Conservation (phyloP, 2,888 invertebrate species). For the Unio pictorum region DNA sequence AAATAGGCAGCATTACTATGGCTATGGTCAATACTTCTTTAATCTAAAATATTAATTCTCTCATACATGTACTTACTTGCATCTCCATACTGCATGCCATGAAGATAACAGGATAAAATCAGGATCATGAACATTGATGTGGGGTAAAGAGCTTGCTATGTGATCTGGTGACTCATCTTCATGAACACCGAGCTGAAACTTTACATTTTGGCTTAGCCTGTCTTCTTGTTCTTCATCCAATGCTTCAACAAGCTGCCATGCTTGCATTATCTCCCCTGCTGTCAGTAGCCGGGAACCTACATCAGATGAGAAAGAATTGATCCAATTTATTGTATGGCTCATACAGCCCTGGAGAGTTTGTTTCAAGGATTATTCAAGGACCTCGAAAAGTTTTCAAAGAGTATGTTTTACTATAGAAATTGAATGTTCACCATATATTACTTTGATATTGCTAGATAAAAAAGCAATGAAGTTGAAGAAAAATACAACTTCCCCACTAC, state of each 20-base stretch:
- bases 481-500: too few relatives aligned
- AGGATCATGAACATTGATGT: slow-evolving; percentile 5
- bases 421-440: too few relatives aligned
- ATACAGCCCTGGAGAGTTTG: too few relatives aligned
- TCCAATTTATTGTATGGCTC: neutral
- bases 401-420: too few relatives aligned
- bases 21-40: too few relatives aligned
- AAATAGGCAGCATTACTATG: too few relatives aligned
- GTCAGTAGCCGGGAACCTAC: slow-evolving; percentile 79
- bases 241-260: slow-evolving; percentile 78
- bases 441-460: too few relatives aligned
- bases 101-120: too few relatives aligned
- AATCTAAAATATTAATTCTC: neutral
- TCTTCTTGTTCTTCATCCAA: slow-evolving; percentile 31
- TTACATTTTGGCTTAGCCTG: slow-evolving; percentile 42
- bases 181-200: slow-evolving; percentile 56
- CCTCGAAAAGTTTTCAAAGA: too few relatives aligned
- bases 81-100: slow-evolving; percentile 61
- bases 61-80: slow-evolving; percentile 40
- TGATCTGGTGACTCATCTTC: slow-evolving; percentile 36
- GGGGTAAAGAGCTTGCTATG: neutral
- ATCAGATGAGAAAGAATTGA: slow-evolving; percentile 6
- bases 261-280: slow-evolving; percentile 91
- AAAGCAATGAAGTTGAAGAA: too few relatives aligned
- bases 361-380: too few relatives aligned